Conservation (phyloP, 1,140 invertebrate species). For the Atopsyche davidsoni region DNA sequence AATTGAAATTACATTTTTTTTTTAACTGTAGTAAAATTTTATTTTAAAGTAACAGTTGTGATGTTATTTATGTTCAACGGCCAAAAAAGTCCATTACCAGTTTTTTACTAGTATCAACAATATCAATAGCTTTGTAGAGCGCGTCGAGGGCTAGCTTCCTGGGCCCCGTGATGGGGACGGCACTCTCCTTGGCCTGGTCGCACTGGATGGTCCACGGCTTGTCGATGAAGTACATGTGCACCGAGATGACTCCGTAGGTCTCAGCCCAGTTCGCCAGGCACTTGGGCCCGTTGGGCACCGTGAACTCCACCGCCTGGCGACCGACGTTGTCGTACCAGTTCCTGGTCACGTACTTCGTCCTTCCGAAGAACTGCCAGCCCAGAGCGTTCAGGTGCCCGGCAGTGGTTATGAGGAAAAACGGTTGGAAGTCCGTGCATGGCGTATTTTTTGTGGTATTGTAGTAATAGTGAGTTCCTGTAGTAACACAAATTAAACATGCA, state of each 20-base stretch:
- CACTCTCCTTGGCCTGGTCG: constrained; percentile 16
- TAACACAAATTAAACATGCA: neutral
- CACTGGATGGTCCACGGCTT: constrained; percentile 30
- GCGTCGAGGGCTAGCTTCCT: no score
- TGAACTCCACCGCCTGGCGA: constrained; percentile 29
- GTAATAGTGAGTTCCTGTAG: constrained; percentile 32
- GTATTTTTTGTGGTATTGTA: constrained; percentile 28
- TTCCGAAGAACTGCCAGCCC: constrained; percentile 32
- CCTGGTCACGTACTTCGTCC: constrained; percentile 14
- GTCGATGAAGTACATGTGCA: constrained; percentile 31
- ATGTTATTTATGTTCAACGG: no score
- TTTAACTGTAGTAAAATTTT: no score
- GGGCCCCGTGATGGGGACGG: constrained; percentile 17
- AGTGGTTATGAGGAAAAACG: constrained; percentile 29
- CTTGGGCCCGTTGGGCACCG: constrained; percentile 32
- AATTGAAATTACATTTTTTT: no score
- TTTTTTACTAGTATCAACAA: no score
- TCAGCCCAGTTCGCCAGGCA: constrained; percentile 25
- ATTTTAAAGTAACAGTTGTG: no score
- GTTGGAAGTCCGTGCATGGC: constrained; percentile 22
- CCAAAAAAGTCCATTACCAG: no score
- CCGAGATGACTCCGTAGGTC: constrained; percentile 28
- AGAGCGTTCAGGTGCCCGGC: constrained; percentile 29
- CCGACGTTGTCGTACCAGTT: constrained; percentile 35
- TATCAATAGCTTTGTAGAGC: no score